These are phyloP conservation scores for Gulo gulo DNA, from an alignment of 2,113 vertebrate species.

Conservation along the genomic window DNA sequence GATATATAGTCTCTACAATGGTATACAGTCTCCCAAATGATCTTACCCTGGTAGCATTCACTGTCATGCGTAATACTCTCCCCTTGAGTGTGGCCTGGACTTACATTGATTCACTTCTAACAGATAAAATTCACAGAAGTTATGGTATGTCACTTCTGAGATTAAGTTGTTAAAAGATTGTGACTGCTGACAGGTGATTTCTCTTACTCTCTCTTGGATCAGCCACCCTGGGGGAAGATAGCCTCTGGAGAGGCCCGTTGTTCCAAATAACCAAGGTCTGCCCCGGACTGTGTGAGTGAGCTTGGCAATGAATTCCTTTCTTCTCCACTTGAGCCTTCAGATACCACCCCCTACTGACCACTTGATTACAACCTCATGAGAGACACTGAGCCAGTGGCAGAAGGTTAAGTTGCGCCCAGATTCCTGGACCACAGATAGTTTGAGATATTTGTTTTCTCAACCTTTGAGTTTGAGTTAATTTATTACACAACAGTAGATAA, in stretches of 20 bases:
- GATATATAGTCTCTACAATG: background rate
- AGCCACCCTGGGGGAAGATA: background rate
- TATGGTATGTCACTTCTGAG: background rate
- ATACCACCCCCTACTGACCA: background rate
- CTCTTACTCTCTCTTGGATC: background rate
- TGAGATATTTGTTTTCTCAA: background rate
- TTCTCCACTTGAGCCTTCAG: background rate
- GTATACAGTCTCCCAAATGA: background rate
- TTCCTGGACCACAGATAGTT: background rate
- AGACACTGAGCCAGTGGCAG: background rate
- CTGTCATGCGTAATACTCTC: background rate
- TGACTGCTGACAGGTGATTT: background rate
- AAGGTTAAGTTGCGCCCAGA: background rate
- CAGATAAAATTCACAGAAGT: background rate
- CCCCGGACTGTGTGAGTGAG: background rate
- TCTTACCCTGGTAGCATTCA: background rate
- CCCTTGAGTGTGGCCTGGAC: background rate
- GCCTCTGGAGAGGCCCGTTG: background rate
- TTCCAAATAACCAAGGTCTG: background rate
- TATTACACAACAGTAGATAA: background rate
- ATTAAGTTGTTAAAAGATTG: background rate
- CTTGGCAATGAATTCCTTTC: background rate
- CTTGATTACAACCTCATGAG: background rate
- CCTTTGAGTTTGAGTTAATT: background rate
- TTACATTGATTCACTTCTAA: slow-evolving; percentile 1